Evolutionary conservation across 37 sponge, comb jelly and placozoan species (phyloP), one percentile per base, ranked within the genome.

Genomic region (Bolinopsis microptera): DNA sequence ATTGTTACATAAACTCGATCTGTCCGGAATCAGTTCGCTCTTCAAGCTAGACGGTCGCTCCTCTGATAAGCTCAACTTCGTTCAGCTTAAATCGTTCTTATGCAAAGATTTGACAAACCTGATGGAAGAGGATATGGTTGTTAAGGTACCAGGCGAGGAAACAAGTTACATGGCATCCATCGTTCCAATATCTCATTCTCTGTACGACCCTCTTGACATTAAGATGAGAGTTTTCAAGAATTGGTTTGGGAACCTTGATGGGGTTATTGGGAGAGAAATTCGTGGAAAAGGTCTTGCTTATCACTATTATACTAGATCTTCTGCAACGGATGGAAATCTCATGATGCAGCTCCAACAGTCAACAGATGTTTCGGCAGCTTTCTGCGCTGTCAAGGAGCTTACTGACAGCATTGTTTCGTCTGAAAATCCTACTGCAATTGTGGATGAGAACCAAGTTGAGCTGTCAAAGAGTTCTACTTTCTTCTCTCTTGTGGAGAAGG

Each of bases 251-350:
- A 35, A 86, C 3, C 31, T 86, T 1, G 90, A 86, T 27, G 90
- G 90, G 3, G 25, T 40, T 1, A 38, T 86, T 23, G 90, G 90
- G 0, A 39, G 25, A 25, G 61, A 86, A 25, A 39, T 41, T 39
- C 90, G 90, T 41, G 90, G 90, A 8, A 93, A 95, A 93, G 99
- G 99, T 21, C 95, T 98, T 41, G 93, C 97, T 69, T 98, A 98
- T 74, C 93, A 95, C 94, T 98, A 97, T 69, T 86, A 39, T 41
- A 16, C 48, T 24, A 3, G 25, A 86, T 41, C 90, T 5, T 41
- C 67, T 27, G 90, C 67, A 41, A 25, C 39, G 0, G 67, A 38
- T 38, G 90, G 67, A 24, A 86, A 23, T 24, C n/a, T 86, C 32
- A 38, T 23, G 30, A 35, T 41, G 23, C 67, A 86, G 3, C 67